These are phyloP conservation scores for Megastigmus dorsalis DNA, from an alignment of 2,888 invertebrate species.

Conservation along the genomic window DNA sequence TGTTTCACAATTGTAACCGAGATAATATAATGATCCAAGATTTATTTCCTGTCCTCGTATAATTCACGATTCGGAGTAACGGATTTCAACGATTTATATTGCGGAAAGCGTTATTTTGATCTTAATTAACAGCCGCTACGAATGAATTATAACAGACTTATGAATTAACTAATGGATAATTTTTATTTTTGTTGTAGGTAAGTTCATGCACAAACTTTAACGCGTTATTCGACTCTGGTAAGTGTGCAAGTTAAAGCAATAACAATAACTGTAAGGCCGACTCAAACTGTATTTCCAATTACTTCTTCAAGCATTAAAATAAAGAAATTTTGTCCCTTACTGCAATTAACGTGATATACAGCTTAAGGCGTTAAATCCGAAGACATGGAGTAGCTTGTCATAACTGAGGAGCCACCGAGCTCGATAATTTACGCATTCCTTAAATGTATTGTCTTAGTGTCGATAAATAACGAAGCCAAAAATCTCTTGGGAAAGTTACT, in stretches of 20 bases:
- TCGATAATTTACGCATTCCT: slow-evolving; percentile 10
- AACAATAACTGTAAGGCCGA: no score
- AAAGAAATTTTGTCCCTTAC: no score
- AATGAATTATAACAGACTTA: neutral
- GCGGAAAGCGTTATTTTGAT: neutral
- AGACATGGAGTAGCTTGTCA: no score
- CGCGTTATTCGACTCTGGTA: neutral
- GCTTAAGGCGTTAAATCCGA: no score
- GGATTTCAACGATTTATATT: slow-evolving; percentile 9
- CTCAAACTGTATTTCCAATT: no score
- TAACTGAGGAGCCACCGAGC: no score
- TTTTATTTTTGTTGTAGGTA: slow-evolving; percentile 1
- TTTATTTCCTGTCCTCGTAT: slow-evolving; percentile 1
- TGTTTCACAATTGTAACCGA: neutral
- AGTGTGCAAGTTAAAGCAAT: no score
- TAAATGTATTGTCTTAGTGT: neutral
- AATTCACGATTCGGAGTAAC: neutral
- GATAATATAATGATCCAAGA: slow-evolving; percentile 18
- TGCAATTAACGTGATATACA: no score
- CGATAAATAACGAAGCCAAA: slow-evolving; percentile 30
- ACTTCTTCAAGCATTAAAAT: no score
- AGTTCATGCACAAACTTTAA: neutral
- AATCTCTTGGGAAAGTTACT: neutral
- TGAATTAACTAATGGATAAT: neutral
- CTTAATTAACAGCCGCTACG: no score